A percentile compares a stretch with the other conserved stretches of the same genome.
Conservation (phyloP, 2,888 invertebrate species). For the Dorcus hopei region DNA sequence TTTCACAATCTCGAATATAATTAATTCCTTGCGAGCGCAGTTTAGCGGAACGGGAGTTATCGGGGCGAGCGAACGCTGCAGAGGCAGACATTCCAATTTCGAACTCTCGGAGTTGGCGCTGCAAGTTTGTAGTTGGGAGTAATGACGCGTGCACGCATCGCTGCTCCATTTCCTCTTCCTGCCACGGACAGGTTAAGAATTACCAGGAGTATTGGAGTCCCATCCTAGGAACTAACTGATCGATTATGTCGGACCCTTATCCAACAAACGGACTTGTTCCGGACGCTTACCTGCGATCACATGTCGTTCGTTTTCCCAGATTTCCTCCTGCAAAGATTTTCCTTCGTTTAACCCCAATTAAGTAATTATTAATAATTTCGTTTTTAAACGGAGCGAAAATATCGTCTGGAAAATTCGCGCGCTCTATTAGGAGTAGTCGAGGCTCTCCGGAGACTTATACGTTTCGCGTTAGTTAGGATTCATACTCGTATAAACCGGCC, state of each 20-base stretch:
- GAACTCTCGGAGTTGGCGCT: neutral
- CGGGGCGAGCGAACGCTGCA: neutral
- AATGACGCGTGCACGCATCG: slow-evolving; percentile 27
- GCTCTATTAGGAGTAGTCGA: no score
- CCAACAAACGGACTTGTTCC: slow-evolving; percentile 20
- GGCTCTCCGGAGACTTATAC: neutral
- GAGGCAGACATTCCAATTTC: neutral
- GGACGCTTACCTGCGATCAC: slow-evolving; percentile 12
- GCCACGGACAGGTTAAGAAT: slow-evolving; percentile 17
- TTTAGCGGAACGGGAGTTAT: slow-evolving; percentile 11
- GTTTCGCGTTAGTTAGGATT: slow-evolving; percentile 2
- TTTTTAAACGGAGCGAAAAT: no score
- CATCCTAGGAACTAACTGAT: slow-evolving; percentile 12
- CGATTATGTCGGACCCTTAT: slow-evolving; percentile 25
- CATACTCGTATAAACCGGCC: neutral
- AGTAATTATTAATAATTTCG: no score
- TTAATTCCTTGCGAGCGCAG: neutral
- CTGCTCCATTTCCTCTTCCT: slow-evolving; percentile 15
- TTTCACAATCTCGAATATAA: no score
- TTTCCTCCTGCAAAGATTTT: no score
- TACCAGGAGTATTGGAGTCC: slow-evolving; percentile 10
- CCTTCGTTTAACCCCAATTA: no score
- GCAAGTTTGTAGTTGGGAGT: slow-evolving; percentile 15
- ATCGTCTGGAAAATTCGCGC: no score
- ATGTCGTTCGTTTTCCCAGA: neutral